phyloP scores from a whole-genome alignment of 2,888 invertebrate species.

The Meiosimyza platycephala region DNA sequence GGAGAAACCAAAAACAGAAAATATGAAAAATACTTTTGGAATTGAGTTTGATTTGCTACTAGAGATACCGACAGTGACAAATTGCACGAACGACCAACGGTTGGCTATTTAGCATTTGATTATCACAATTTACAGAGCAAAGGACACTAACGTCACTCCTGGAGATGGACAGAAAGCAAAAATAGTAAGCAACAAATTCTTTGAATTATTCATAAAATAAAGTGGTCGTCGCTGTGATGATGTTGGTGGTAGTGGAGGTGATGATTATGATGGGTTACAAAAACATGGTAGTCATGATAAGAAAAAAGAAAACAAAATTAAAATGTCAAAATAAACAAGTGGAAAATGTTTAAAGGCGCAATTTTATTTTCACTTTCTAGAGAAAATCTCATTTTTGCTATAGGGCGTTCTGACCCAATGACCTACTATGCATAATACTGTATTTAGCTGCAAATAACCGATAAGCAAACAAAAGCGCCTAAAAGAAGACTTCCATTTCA shows the following conservation, averaged over 20 bases:
- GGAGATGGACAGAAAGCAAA: not conserved
- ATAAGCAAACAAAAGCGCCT: not conserved
- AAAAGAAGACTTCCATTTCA: not conserved
- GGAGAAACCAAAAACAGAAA: not conserved
- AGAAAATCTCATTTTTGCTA: no score
- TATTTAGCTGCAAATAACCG: not conserved
- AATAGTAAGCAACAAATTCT: not conserved
- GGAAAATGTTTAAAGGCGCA: no score
- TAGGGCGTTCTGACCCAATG: not conserved
- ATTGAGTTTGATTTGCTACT: slow-evolving; percentile 8
- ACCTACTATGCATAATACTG: not conserved
- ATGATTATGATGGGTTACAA: no score
- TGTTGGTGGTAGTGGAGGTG: no score
- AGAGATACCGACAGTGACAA: not conserved
- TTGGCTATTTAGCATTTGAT: slow-evolving; percentile 22
- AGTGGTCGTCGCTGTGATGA: not conserved
- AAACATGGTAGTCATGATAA: no score
- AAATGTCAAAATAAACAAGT: no score
- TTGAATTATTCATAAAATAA: slow-evolving; percentile 19
- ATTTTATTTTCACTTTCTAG: no score
- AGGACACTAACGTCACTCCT: not conserved
- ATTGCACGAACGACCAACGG: not conserved
- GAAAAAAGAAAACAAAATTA: no score
- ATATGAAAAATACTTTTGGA: slow-evolving; percentile 14
- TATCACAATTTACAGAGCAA: slow-evolving; percentile 4